Conservation (phyloP, 2,113 vertebrate species). For the Hippocampus barbouri region DNA sequence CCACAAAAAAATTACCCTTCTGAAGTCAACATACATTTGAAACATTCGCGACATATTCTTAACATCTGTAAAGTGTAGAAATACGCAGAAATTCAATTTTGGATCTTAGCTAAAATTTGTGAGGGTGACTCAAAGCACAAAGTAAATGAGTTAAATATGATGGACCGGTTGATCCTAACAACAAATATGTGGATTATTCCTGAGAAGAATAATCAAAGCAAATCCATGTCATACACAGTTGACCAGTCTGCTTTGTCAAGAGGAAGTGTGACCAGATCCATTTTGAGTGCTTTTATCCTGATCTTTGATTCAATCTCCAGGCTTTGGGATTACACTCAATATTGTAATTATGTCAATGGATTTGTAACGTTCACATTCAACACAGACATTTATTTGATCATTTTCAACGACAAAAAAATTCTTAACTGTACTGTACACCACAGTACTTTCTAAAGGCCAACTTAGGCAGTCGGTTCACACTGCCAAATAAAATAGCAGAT, state of each 20-base stretch:
- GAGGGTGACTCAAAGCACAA: conserved; percentile 1
- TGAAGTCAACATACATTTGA: neutral
- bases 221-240: conserved; percentile 13
- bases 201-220: conserved; percentile 3
- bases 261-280: neutral
- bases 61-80: neutral
- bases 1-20: no score
- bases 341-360: conserved; percentile 5
- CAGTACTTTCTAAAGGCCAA: neutral
- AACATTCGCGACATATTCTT: neutral
- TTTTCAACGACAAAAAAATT: conserved; percentile 2
- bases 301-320: conserved; percentile 1
- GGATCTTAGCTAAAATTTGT: neutral
- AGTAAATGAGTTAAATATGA: conserved; percentile 7
- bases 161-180: conserved; percentile 6
- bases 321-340: conserved; percentile 4
- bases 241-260: neutral
- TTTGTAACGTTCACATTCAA: conserved; percentile 5
- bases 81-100: neutral
- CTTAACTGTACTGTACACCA: neutral
- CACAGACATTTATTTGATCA: neutral
- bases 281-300: conserved; percentile 7
- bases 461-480: neutral
- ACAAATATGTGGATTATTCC: neutral
- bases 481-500: conserved; percentile 8